Percentiles rank a stretch among this genome's conserved stretches.
These are phyloP conservation scores for Zhuqinia jingwanae DNA, from an alignment of 2,888 invertebrate genomes.

Conservation along the genomic window DNA sequence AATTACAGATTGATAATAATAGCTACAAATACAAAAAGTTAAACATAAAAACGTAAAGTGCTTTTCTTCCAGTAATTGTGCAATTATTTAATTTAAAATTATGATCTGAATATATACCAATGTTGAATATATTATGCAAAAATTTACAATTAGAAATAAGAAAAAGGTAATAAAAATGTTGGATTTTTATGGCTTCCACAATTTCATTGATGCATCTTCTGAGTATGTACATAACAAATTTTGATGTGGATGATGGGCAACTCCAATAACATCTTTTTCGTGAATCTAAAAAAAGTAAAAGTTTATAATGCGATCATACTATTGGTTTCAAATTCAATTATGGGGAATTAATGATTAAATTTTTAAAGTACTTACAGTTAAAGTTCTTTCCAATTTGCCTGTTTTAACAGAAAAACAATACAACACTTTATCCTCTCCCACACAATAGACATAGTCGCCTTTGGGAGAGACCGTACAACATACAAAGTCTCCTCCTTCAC, in stretches of 20 bases:
- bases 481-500: constrained; percentile 98
- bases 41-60: too few relatives aligned
- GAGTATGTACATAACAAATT: constrained; percentile 98
- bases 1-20: too few relatives aligned
- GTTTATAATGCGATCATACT: too few relatives aligned
- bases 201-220: constrained; percentile 97
- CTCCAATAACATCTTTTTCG: constrained; percentile 98
- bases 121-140: too few relatives aligned
- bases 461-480: constrained; percentile 95
- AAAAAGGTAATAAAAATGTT: too few relatives aligned
- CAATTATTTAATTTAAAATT: too few relatives aligned
- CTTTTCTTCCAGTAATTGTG: too few relatives aligned
- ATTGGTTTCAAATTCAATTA: too few relatives aligned
- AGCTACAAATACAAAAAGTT: too few relatives aligned
- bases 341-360: too few relatives aligned
- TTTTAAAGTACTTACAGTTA: constrained; percentile 86
- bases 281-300: constrained; percentile 89
- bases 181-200: constrained; percentile 98
- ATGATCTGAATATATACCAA: too few relatives aligned
- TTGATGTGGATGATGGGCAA: constrained; percentile 99
- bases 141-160: too few relatives aligned
- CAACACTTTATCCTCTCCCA: constrained; percentile 97
- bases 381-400: constrained; percentile 97
- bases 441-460: constrained; percentile 99
- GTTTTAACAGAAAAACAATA: constrained; percentile 98